Base-by-base conservation (phyloP, 2,113 vertebrate genomes). In the Sturnira hondurensis region DNA sequence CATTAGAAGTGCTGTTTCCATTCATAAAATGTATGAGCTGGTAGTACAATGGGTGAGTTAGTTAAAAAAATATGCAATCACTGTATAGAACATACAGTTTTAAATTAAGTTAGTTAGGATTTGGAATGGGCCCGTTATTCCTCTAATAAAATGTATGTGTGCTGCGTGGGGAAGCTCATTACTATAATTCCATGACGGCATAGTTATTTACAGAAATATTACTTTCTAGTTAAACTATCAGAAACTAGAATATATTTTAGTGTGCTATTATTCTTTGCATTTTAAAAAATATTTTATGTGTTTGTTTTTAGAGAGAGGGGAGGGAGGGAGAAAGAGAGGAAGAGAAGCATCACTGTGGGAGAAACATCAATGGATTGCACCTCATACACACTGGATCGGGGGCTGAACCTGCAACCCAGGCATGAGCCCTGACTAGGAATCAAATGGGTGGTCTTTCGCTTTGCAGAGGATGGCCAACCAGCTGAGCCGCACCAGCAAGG, bases 1-100 rank as follows among this genome's bases (percentile, higher is more conserved):
- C 78, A 78, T 71, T 74, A 89, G 22, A 92, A 86, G 52, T 65
- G 65, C 22, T 73, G 13, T 45, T 67, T 94, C 41, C 45, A 82
- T 84, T 92, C 85, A 89, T 70, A 84, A 81, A 96, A 65, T 89
- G 45, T 86, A 71, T 54, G 26, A 81, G 26, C 22, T 50, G n/a
- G 47, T 91, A 76, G 22, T 41, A 19, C 14, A 56, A 38, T 22
- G 43, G 43, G 65, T 31, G 85, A 91, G 33, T 56, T 92, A 91
- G 92, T 50, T 70, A 80, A 65, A 76, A 76, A 90, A 76, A 76
- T 26, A 63, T 17, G 28, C 19, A 47, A 38, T 87, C 43, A 14
- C 68, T 47, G 5, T 58, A 36, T n/a, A 91, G 14, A 81, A 73
- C 38, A 58, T 17, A 56, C 4, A 50, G 70, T 61, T 84, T 84